phyloP scores from a whole-genome alignment of 2,797 vertebrate species.

The Cuculus canorus region DNA sequence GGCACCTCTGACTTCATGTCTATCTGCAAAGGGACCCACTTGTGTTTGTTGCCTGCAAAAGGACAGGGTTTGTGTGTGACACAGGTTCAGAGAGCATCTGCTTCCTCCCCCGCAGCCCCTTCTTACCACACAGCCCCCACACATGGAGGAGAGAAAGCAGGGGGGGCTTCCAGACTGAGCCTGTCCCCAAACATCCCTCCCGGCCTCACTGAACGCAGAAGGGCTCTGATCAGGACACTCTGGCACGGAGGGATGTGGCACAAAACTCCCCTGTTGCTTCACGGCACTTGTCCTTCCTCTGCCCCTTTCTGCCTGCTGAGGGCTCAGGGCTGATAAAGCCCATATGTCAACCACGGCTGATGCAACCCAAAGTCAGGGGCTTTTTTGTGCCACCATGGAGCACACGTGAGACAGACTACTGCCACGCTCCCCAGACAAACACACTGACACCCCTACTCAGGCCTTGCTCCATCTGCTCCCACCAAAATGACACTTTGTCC shows the following conservation, averaged over 20 bases:
- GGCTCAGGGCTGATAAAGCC: not conserved
- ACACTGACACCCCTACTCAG: not conserved
- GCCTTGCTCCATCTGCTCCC: not conserved
- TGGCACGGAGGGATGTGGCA: not conserved
- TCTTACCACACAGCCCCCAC: not conserved
- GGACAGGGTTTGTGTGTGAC: conserved; percentile 37
- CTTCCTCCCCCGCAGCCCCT: not conserved
- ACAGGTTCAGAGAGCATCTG: not conserved
- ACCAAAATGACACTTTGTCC: not conserved
- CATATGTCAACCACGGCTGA: accelerated
- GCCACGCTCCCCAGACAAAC: not conserved
- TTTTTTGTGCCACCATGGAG: not conserved
- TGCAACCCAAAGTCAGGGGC: not conserved
- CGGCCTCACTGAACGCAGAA: not conserved
- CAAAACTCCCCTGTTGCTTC: not conserved
- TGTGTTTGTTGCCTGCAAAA: conserved; percentile 92
- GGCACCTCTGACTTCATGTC: conserved; percentile 96
- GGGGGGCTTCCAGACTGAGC: not conserved
- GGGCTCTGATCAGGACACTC: accelerated
- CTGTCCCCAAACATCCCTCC: not conserved
- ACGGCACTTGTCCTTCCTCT: not conserved
- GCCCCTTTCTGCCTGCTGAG: not conserved
- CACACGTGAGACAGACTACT: accelerated
- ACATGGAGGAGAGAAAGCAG: not conserved
- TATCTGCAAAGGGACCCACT: conserved; percentile 97